These are phyloP conservation scores for Drosophila ohnishii DNA, from an alignment of 1,140 invertebrate species.

Conservation along the genomic window DNA sequence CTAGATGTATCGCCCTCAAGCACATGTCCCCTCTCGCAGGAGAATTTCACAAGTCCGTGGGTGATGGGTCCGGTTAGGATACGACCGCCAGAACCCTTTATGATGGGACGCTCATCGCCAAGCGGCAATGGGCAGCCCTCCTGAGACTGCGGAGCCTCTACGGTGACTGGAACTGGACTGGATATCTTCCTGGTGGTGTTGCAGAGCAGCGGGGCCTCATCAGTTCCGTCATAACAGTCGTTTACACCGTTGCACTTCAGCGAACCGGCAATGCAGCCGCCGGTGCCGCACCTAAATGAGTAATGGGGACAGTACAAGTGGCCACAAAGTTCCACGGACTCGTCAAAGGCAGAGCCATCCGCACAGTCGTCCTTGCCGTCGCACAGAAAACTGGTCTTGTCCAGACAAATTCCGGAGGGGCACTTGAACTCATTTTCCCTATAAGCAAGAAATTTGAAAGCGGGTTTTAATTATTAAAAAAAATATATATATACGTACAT, in stretches of 20 bases:
- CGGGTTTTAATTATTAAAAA: not conserved
- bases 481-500: too few species aligned
- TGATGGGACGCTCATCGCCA: conserved; percentile 49
- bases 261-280: conserved; percentile 85
- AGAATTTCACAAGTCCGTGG: conserved; percentile 45
- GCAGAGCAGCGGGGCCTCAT: conserved; percentile 82
- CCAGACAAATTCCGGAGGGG: conserved; percentile 69
- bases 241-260: conserved; percentile 85
- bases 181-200: conserved; percentile 83
- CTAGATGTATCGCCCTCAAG: conserved; percentile 44
- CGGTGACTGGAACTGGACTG: not conserved
- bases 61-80: conserved; percentile 30
- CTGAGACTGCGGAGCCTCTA: conserved; percentile 2
- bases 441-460: not conserved
- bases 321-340: conserved; percentile 84
- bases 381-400: conserved; percentile 79
- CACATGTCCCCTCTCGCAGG: conserved; percentile 38
- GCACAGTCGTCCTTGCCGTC: conserved; percentile 85
- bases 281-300: conserved; percentile 85
- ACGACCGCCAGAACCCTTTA: conserved; percentile 18
- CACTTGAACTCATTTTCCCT: conserved; percentile 61
- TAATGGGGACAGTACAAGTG: conserved; percentile 82
- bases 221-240: conserved; percentile 88
- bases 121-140: conserved; percentile 48
- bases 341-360: conserved; percentile 86